Base-by-base conservation (phyloP, 1,140 invertebrate species). In the Brachionus koreanus region DNA sequence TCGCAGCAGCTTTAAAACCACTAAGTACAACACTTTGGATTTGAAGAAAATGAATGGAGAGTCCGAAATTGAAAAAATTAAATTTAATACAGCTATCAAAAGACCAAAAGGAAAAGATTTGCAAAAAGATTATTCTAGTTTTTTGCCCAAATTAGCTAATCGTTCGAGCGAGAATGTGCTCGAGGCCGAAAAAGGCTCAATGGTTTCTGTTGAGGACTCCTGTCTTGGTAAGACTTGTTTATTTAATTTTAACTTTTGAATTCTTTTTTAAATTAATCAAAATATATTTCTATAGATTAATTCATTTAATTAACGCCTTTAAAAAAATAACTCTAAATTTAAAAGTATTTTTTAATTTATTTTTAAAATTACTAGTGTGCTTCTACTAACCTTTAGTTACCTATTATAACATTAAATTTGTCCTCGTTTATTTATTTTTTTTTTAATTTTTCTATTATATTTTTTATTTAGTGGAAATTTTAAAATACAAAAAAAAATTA, bases 81-180 rank as follows among this genome's bases (percentile, higher is more conserved):
- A 74, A 74, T 74, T 74, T 49, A 74, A 74, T 13, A 74, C 69
- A 2, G 69, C 69, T 0, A 46, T 46, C 13, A 74, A 33, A 74
- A 25, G 69, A 23, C 69, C 37, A 6, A 25, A 23, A 23, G 43
- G 43, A 74, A 46, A 74, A 49, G 69, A 74, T 13, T 12, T 43
- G 1, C 19, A 23, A 10, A 74, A 33, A 42, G 25, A 46, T 6
- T 25, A 46, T 35, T 35, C 69, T 13, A 69, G 33, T 69, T 69
- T 69, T 69, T 39, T 69, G n/a, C 35, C 65, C 10, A 69, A 69
- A 23, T 39, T 69, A 39, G 33, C 65, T 5, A n/a, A 65, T 35
- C 25, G 33, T 5, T 9, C 33, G 33, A 4, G 1, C 16, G 65
- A 37, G 10, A 37, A 69, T 69, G 16, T n/a, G 5, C 29, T 19